A percentile compares a stretch with the other conserved stretches of the same genome.
Conservation (phyloP, 1,140 invertebrate species). For the Zaprionus capensis region DNA sequence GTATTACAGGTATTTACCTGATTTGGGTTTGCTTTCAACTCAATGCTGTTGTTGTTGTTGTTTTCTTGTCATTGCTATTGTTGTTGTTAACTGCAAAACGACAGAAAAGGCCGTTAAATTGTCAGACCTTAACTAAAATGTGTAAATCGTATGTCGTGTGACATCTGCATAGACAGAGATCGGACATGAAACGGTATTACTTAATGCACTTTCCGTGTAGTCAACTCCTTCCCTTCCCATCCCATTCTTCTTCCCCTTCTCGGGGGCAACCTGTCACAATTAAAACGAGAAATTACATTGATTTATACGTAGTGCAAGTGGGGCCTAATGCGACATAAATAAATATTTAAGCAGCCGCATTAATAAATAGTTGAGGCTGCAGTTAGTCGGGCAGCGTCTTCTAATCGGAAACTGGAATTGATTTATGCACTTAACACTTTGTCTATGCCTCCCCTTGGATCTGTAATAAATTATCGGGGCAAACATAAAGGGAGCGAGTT, state of each 20-base stretch:
- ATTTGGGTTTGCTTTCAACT: slow-evolving; percentile 38
- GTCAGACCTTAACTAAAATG: slow-evolving; percentile 61
- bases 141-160: slow-evolving; percentile 39
- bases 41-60: slow-evolving; percentile 13
- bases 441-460: slow-evolving; percentile 29
- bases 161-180: slow-evolving; percentile 42
- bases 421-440: slow-evolving; percentile 62
- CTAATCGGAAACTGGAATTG: slow-evolving; percentile 54
- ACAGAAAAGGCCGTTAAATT: slow-evolving; percentile 42
- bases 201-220: slow-evolving; percentile 67
- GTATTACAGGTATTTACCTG: slow-evolving; percentile 25
- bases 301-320: slow-evolving; percentile 62
- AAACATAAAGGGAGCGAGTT: slow-evolving; percentile 25
- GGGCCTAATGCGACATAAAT: slow-evolving; percentile 57
- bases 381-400: slow-evolving; percentile 9
- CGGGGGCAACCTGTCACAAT: slow-evolving; percentile 57
- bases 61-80: neutral
- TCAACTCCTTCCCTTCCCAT: neutral
- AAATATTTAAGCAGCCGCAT: slow-evolving; percentile 54
- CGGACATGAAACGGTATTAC: slow-evolving; percentile 45
- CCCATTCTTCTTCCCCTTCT: neutral
- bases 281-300: slow-evolving; percentile 66
- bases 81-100: slow-evolving; percentile 29
- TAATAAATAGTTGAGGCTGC: slow-evolving; percentile 37
- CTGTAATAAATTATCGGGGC: slow-evolving; percentile 48